phyloP scores from a whole-genome alignment of 2,888 invertebrate genomes.

The Tachystola acroxantha region DNA sequence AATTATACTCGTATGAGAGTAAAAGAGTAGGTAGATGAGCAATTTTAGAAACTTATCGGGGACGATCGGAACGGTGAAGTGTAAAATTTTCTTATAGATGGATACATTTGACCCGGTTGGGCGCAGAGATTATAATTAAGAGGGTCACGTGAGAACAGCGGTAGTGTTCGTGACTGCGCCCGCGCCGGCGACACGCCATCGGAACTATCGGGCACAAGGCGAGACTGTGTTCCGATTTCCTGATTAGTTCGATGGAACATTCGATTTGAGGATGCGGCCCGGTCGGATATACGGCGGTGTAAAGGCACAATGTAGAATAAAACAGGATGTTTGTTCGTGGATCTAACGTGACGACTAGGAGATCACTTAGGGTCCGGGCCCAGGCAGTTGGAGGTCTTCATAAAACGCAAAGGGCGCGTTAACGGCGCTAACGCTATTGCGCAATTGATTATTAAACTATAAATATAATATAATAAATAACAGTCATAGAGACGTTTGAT shows the following conservation, averaged over 20 bases:
- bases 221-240: slow-evolving; percentile 54
- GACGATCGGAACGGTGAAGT: slow-evolving; percentile 1
- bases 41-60: slow-evolving; percentile 1
- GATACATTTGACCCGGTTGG: slow-evolving; percentile 33
- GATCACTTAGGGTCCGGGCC: no score
- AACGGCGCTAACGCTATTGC: no score
- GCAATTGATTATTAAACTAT: no score
- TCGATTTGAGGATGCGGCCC: slow-evolving; percentile 8
- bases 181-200: slow-evolving; percentile 61
- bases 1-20: no score
- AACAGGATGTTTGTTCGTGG: neutral
- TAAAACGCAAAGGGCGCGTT: no score
- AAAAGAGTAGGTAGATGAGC: no score
- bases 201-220: slow-evolving; percentile 64
- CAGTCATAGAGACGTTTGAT: no score
- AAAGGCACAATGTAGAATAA: neutral
- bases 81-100: slow-evolving; percentile 15
- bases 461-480: no score
- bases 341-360: no score
- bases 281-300: no score
- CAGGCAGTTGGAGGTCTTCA: no score
- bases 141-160: slow-evolving; percentile 59
- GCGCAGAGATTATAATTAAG: slow-evolving; percentile 57
- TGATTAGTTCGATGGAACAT: slow-evolving; percentile 32
- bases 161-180: slow-evolving; percentile 59